Base-by-base conservation (phyloP, 1,140 invertebrate genomes). In the Chymomyza costata region DNA sequence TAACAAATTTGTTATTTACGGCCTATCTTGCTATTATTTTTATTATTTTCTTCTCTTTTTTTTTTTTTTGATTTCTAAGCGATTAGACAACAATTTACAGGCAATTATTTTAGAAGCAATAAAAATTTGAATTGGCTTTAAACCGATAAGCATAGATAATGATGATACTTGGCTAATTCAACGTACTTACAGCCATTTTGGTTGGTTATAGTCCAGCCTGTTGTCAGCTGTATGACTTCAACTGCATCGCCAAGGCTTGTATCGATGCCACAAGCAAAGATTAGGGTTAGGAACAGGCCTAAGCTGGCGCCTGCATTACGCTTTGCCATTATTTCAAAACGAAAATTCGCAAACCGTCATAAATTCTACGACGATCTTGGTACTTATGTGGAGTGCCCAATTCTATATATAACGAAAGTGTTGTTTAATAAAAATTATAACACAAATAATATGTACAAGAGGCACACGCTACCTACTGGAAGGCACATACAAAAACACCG, bases 141-240 rank as follows among this genome's bases (percentile, higher is more conserved):
- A 8, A 5, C 21, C 21, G 3, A 25, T 30, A 30, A 5, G 3
- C n/a, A 13, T 8, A 15, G 25, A 8, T 6, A n/a, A n/a, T n/a
- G n/a, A n/a, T n/a, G n/a, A n/a, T n/a, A n/a, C n/a, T n/a, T n/a
- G n/a, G n/a, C n/a, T 6, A 11, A 7, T 16, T 11, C 6, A 6
- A 13, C 3, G 7, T 52, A 82, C 80, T 82, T 51, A 83, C 80
- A 57, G 37, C 65, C 58, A 54, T 83, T 83, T 44, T 64, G 80
- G 57, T 83, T 83, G 46, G 44, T 59, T 67, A 83, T 45, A 18
- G 16, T 64, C 80, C 80, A 83, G 49, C 67, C 46, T 16, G 32
- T 57, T 25, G 43, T 43, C 54, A 83, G 45, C 32, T 80, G 58
- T 37, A 80, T 69, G 14, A 80, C 48, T 52, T 70, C 54, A 10